Base-by-base conservation (phyloP, 2,797 vertebrate species). In the Tadarida brasiliensis region DNA sequence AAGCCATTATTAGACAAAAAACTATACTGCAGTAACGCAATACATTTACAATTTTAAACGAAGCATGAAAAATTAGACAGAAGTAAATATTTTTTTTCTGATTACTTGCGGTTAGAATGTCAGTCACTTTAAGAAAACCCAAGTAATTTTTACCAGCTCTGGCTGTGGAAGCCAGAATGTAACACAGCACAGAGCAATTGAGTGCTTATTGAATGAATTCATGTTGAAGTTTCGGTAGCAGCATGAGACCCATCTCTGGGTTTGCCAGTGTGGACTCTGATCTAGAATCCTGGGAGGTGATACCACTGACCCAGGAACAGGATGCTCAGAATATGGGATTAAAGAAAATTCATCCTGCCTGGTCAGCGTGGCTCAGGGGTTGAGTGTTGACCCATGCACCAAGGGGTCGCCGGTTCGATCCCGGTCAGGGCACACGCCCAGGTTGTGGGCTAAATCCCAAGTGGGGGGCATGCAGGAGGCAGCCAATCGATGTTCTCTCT, bases 41-140 rank as follows among this genome's bases (percentile, higher is more conserved):
- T 15, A 39, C 7, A 82, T 24, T 84, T 49, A 59, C 54, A 16
- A 26, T 80, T 91, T 89, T 81, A 91, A 80, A 90, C 44, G 19
- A 73, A 92, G 57, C 59, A 77, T 16, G 71, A 44, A 89, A 78
- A 71, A 5, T 61, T 68, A 91, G 30, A 85, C 20, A 35, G 17
- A 91, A 77, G 4, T 65, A 28, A 83, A 91, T n/a, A 56, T 68
- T 86, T 87, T 59, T 68, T 88, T 85, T 57, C 80, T 68, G 24
- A 84, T 16, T 39, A 4, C 19, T 33, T 35, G 20, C 63, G 20
- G 51, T 90, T 11, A 47, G 35, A 65, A 11, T 56, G 70, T 61
- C 10, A 30, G 74, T 16, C 5, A 15, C 22, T 47, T 56, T 26
- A 74, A 89, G 51, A 68, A 96, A 94, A 54, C 5, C 54, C 19